Percentiles rank a stretch among this genome's conserved stretches.
Conservation (phyloP, 35 echinoderm and acorn worm genomes). For the Lytechinus variegatus region DNA sequence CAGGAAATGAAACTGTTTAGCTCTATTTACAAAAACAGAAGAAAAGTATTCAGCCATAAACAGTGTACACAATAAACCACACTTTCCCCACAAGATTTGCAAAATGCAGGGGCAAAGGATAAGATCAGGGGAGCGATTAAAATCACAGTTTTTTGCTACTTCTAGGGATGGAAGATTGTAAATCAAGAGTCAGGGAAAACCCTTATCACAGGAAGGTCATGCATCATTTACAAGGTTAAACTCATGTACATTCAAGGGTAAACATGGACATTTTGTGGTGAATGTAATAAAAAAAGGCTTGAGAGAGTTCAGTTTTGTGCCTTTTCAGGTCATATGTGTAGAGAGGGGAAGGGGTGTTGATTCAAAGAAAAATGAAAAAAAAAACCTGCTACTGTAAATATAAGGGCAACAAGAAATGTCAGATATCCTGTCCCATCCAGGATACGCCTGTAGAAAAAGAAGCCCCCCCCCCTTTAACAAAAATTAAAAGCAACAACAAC, state of each 20-base stretch:
- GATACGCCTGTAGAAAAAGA: too few relatives aligned
- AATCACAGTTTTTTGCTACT: neutral
- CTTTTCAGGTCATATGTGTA: neutral
- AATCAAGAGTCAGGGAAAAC: neutral
- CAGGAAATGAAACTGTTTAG: neutral
- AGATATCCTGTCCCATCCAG: too few relatives aligned
- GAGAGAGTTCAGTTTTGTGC: neutral
- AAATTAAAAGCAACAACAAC: too few relatives aligned
- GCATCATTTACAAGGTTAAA: conserved; percentile 15
- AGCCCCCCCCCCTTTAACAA: too few relatives aligned
- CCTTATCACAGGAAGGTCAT: neutral
- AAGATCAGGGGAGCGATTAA: neutral
- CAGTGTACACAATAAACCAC: neutral
- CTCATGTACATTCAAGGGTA: neutral
- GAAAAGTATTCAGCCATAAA: neutral
- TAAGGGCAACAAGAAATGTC: too few relatives aligned
- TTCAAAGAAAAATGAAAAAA: neutral
- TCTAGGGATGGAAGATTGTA: neutral
- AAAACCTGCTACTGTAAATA: too few relatives aligned
- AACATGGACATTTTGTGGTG: neutral
- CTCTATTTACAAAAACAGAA: neutral
- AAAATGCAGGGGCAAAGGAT: neutral
- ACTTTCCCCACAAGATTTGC: neutral
- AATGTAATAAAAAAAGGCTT: neutral
- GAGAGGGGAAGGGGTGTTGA: neutral